Percentiles rank a stretch among this genome's conserved stretches.
Evolutionary conservation across 2,888 invertebrate genomes (phyloP).

Genomic region (Drosophila sordidapex): DNA sequence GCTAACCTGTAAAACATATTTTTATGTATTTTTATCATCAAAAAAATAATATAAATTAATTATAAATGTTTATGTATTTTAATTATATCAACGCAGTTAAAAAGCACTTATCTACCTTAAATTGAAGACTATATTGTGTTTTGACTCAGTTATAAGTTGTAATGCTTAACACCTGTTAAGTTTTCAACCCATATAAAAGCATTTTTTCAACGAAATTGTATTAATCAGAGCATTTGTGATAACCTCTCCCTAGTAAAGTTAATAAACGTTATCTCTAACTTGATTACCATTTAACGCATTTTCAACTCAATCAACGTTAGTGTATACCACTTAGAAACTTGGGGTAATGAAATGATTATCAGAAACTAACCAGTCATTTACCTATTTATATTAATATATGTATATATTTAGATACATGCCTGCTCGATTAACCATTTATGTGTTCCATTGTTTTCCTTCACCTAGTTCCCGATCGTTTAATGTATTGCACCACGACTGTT

Average conservation of each 20-base stretch:
- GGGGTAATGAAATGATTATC: constrained; percentile 16
- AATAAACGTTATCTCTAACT: constrained; percentile 9
- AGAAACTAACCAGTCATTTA: constrained; percentile 8
- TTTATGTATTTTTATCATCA: neutral
- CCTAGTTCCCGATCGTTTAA: neutral
- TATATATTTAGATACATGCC: neutral
- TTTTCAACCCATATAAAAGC: neutral
- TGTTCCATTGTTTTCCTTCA: neutral
- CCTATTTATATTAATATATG: constrained; percentile 1
- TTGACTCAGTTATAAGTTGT: neutral
- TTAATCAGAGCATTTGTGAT: neutral
- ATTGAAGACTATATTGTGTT: neutral
- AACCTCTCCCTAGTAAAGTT: neutral
- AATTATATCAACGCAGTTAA: neutral
- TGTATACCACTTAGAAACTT: neutral
- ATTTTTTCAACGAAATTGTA: neutral
- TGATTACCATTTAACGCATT: constrained; percentile 2
- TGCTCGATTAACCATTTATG: neutral
- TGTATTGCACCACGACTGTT: constrained; percentile 3
- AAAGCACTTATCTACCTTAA: neutral
- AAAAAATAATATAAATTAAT: neutral
- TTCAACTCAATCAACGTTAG: neutral
- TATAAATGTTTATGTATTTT: neutral
- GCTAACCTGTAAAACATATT: neutral
- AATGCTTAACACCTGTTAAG: neutral